Base-by-base conservation (phyloP, 2,113 vertebrate genomes). In the Microcebus jonahi region DNA sequence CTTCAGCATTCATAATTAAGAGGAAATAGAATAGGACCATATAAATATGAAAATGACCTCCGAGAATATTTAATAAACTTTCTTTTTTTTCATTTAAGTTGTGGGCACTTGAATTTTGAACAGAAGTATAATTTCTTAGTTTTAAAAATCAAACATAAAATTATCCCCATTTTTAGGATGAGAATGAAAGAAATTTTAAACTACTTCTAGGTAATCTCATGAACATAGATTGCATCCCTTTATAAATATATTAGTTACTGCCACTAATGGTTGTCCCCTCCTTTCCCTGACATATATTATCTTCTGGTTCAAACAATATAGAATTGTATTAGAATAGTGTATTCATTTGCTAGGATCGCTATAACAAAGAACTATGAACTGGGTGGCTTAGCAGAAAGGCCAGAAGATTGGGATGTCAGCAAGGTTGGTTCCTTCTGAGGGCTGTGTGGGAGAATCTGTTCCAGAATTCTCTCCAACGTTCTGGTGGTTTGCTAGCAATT, bases 1-100 rank as follows among this genome's bases (percentile, higher is more conserved):
- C 98, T 97, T 97, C 82, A 92, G 91, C 96, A 98, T 98, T 98
- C 97, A 97, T 98, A 98, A 98, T 98, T 98, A 98, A 98, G 97
- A 97, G 63, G 97, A 90, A 97, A 67, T 67, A 97, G 91, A 97
- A 98, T 88, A 90, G 88, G 96, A 94, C 39, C 65, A 63, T 65
- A 84, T 96, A 93, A 94, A 96, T 97, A 95, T 91, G 93, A 90
- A 98, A 92, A 27, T 90, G 79, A 76, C 21, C 61, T 89, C 42
- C 87, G 68, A 70, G 71, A 97, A 98, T 97, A 68, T 68, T 95
- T 94, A 92, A 95, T 97, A 92, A 79, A 93, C 34, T 23, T 93
- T 96, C 86, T 94, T 45, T 76, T 75, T 79, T 94, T 95, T 63
- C 27, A 29, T 94, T 27, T 76, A 90, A 70, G 23, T 53, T 67